Conservation (phyloP, 2,888 invertebrate species). For the Hypercompe scribonia region DNA sequence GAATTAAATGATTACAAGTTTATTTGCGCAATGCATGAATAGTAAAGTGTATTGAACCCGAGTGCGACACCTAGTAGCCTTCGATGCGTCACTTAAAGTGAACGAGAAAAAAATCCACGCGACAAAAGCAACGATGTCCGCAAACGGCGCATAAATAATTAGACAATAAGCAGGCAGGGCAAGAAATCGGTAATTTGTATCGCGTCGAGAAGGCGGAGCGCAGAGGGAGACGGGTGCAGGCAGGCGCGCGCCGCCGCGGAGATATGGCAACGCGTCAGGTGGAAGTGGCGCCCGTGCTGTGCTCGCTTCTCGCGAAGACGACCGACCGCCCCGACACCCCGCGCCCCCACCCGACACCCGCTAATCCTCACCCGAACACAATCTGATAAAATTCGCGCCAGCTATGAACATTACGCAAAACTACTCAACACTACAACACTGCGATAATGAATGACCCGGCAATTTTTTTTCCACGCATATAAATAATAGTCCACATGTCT, state of each 20-base stretch:
- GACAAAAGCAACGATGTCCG: constrained; percentile 76
- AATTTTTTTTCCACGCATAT: constrained; percentile 70
- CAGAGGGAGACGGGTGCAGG: constrained; percentile 78
- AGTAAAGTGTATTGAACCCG: constrained; percentile 80
- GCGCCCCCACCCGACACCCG: constrained; percentile 70
- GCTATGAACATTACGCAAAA: constrained; percentile 85
- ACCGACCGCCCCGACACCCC: constrained; percentile 69
- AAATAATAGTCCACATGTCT: constrained; percentile 69
- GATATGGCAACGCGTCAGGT: constrained; percentile 86
- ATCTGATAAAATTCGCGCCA: constrained; percentile 87
- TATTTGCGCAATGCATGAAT: constrained; percentile 41
- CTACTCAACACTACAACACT: constrained; percentile 79
- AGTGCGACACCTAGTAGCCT: constrained; percentile 69
- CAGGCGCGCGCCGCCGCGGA: constrained; percentile 80
- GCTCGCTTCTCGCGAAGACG: constrained; percentile 74
- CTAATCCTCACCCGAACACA: constrained; percentile 84
- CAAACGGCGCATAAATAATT: constrained; percentile 84
- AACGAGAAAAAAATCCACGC: constrained; percentile 76
- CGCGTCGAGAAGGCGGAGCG: constrained; percentile 81
- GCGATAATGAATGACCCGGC: constrained; percentile 83
- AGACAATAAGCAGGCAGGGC: constrained; percentile 84
- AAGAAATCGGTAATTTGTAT: constrained; percentile 86
- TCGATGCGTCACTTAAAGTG: constrained; percentile 75
- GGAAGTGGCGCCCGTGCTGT: constrained; percentile 81
- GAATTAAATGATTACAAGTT: constrained; percentile 30